Evolutionary conservation across 2,797 vertebrate genomes (phyloP).

Genomic region (Peromyscus eremicus): DNA sequence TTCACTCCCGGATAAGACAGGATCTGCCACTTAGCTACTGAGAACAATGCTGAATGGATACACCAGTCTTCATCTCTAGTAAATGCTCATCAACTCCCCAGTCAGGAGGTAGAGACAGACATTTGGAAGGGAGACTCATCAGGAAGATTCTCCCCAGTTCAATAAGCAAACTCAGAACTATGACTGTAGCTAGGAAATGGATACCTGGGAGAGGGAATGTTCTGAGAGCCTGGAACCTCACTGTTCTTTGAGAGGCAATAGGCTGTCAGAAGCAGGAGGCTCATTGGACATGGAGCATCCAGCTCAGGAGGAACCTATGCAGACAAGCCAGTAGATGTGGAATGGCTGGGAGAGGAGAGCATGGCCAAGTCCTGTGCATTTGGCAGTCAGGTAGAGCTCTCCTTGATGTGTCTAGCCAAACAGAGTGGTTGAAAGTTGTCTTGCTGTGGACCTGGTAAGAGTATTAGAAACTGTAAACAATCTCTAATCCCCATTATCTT

Average conservation of each 20-base stretch:
- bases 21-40: background rate
- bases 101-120: background rate
- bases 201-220: background rate
- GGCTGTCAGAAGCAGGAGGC: background rate
- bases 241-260: background rate
- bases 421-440: background rate
- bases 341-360: background rate
- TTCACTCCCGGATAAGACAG: background rate
- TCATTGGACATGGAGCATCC: background rate
- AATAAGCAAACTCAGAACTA: background rate
- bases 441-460: background rate
- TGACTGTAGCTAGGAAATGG: background rate
- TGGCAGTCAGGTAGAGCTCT: accelerated
- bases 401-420: background rate
- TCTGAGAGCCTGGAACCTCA: background rate
- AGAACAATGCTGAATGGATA: background rate
- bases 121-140: background rate
- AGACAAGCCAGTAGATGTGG: background rate
- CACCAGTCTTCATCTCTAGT: accelerated
- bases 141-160: background rate
- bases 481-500: background rate
- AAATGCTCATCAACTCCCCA: background rate
- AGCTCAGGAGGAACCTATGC: accelerated
- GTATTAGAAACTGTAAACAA: background rate
- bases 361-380: accelerated